Base-by-base conservation (phyloP, 2,888 invertebrate species). In the Rugalucina vietnamica region DNA sequence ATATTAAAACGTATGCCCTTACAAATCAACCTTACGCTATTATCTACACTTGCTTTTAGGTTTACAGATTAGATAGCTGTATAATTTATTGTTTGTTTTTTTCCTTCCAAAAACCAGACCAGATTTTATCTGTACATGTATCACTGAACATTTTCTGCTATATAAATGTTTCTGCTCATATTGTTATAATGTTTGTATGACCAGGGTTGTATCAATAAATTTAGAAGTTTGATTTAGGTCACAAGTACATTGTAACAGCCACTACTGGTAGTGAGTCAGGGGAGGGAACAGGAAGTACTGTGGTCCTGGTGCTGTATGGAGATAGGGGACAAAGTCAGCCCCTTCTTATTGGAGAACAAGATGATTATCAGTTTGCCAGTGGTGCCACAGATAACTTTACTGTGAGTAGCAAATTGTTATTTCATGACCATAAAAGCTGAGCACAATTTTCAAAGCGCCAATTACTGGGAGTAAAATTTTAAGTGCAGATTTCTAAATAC, bases 301-400 rank as follows among this genome's bases (percentile, higher is more conserved):
- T 90, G 24, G 84, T 86, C 10, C 39, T 92, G 37, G 82, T 92
- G 0, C 80, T 92, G 36, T 92, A 91, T 86, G 92, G 92, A 27
- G 90, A 88, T 14, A 88, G 88, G 60, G 91, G 91, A 10, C 84
- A 86, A 39, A 88, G 85, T 37, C 81, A 86, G 29, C 88, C 91
- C 3, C 49, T 89, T 39, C 36, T 88, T 8, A 85, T 92, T 70
- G 91, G 90, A 10, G 86, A 90, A 21, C 74, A 84, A 8, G 82
- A 82, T 2, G 82, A 85, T 32, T 85, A 88, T 70, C 73, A 77
- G 36, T 89, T 91, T 72, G 79, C 24, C 21, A 88, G 87, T 50
- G 91, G 90, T 21, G 72, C 79, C 32, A 90, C 87, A 36, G 90
- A 91, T 37, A 79, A 82, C 24, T 91, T 90, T 83, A 85, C 88